A percentile compares a stretch with the other conserved stretches of the same genome.
phyloP scores from a whole-genome alignment of 2,888 invertebrate species.

The Anaspis maculata region DNA sequence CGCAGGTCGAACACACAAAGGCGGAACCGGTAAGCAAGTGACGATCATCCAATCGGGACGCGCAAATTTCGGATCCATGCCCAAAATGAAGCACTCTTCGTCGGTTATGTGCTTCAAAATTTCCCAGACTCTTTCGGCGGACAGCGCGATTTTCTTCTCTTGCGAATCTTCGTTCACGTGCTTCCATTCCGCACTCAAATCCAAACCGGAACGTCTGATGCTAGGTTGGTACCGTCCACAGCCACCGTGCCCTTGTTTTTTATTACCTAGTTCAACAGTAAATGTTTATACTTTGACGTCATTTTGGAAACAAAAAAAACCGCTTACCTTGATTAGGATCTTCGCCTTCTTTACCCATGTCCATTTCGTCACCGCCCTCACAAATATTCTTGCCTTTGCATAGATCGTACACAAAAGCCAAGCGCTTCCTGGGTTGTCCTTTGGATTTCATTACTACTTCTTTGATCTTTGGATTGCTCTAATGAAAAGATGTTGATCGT shows the following conservation, averaged over 20 bases:
- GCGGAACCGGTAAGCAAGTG: slow-evolving; percentile 95
- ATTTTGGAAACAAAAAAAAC: too few relatives aligned
- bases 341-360: slow-evolving; percentile 72
- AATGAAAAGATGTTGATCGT: slow-evolving; percentile 28
- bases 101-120: slow-evolving; percentile 93
- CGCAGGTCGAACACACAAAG: slow-evolving; percentile 91
- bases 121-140: slow-evolving; percentile 95
- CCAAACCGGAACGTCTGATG: slow-evolving; percentile 80
- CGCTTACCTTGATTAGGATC: slow-evolving; percentile 43
- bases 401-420: slow-evolving; percentile 93
- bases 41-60: slow-evolving; percentile 99
- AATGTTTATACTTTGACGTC: too few relatives aligned
- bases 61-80: slow-evolving; percentile 95
- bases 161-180: slow-evolving; percentile 97
- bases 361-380: slow-evolving; percentile 98
- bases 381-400: slow-evolving; percentile 98
- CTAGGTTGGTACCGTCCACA: slow-evolving; percentile 98
- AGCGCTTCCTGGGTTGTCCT: slow-evolving; percentile 88
- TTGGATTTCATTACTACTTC: slow-evolving; percentile 94
- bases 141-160: slow-evolving; percentile 87
- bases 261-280: too few relatives aligned
- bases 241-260: slow-evolving; percentile 78
- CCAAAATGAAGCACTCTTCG: slow-evolving; percentile 90
- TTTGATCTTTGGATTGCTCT: slow-evolving; percentile 86
- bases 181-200: slow-evolving; percentile 97